Evolutionary conservation across 2,888 invertebrate genomes (phyloP).

Genomic region (Chalcosyrphus nemorum): DNA sequence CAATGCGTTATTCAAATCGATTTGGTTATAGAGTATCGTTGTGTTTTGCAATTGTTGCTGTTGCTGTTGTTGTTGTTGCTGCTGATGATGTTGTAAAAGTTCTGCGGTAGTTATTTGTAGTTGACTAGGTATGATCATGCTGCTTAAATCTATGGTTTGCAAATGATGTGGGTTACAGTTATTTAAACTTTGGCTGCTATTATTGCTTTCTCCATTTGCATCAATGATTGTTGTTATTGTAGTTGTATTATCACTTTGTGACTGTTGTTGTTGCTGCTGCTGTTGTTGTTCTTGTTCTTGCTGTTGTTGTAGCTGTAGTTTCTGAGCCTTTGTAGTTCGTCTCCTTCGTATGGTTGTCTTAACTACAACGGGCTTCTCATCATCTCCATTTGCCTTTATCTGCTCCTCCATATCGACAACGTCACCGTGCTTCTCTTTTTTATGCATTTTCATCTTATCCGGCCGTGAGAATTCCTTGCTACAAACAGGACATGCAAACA

Average conservation of each 20-base stretch:
- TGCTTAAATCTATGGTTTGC: conserved; percentile 80
- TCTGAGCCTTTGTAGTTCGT: conserved; percentile 69
- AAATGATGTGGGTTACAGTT: conserved; percentile 76
- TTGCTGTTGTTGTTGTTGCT: conserved; percentile 72
- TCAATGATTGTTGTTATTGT: conserved; percentile 48
- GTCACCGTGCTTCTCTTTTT: conserved; percentile 80
- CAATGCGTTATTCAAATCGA: conserved; percentile 80
- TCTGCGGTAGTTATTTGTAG: conserved; percentile 78
- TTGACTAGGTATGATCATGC: conserved; percentile 80
- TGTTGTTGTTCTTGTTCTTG: conserved; percentile 73
- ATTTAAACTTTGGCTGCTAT: conserved; percentile 64
- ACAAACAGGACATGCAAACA: conserved; percentile 80
- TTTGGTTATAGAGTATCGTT: conserved; percentile 80
- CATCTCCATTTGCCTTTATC: conserved; percentile 60
- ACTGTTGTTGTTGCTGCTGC: conserved; percentile 70
- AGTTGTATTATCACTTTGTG: conserved; percentile 13
- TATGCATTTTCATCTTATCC: conserved; percentile 81
- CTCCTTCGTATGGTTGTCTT: conserved; percentile 56
- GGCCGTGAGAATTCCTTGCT: conserved; percentile 81
- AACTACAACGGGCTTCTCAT: conserved; percentile 72
- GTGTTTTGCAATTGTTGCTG: conserved; percentile 74
- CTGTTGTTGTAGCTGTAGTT: conserved; percentile 34
- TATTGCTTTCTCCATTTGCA: conserved; percentile 39
- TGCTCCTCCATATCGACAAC: conserved; percentile 75
- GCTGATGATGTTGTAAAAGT: conserved; percentile 74